These are phyloP conservation scores for Halocaridina rubra DNA, from an alignment of 2,888 invertebrate species.

Conservation along the genomic window DNA sequence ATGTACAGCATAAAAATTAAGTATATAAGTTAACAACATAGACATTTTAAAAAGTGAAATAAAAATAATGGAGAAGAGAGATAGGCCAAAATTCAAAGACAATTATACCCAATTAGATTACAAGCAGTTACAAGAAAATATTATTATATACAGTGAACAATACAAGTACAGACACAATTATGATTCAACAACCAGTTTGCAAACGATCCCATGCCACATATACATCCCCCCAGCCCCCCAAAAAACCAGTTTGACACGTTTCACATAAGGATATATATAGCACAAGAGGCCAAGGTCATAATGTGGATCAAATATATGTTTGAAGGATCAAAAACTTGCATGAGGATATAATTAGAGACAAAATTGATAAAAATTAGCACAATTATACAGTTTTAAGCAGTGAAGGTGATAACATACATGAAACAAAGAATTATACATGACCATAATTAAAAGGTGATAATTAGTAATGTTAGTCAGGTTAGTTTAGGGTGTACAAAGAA, in stretches of 20 bases:
- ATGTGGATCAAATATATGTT: not conserved
- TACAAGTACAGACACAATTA: not conserved
- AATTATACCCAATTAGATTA: not conserved
- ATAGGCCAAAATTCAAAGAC: not conserved
- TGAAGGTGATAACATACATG: not conserved
- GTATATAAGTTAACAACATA: not conserved
- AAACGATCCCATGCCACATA: no score
- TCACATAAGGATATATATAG: not conserved
- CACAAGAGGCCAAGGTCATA: not conserved
- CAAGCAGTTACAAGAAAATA: not conserved
- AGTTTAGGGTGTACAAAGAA: no score
- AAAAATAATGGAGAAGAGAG: not conserved
- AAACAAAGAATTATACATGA: not conserved
- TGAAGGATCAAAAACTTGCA: not conserved
- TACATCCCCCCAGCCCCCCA: no score
- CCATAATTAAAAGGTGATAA: no score
- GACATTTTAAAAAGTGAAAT: not conserved
- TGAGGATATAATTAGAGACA: no score
- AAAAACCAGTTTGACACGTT: not conserved
- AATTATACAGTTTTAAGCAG: not conserved
- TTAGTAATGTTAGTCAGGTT: no score
- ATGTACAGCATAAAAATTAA: no score
- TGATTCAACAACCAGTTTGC: not conserved
- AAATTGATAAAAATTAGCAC: no score
- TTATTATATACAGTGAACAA: not conserved